Evolutionary conservation across 2,888 invertebrate genomes (phyloP).

Genomic region (Agonopterix heracliana): DNA sequence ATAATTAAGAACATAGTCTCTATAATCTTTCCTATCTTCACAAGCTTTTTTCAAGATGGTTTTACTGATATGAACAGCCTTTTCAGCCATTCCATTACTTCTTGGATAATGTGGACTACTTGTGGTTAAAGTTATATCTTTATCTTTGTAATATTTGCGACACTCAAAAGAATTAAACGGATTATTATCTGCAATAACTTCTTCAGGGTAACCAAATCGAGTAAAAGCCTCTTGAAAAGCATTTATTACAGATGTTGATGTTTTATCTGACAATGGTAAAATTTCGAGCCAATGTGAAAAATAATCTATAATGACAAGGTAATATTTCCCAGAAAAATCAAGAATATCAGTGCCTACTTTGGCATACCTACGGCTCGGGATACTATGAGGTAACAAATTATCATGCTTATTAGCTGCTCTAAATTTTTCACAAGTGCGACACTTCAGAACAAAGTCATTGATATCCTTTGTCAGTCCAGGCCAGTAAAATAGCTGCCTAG

Average conservation of each 20-base stretch:
- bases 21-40: conserved; percentile 11
- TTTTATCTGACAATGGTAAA: neutral
- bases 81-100: conserved; percentile 12
- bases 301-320: conserved; percentile 4
- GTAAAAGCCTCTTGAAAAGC: conserved; percentile 7
- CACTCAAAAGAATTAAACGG: conserved; percentile 12
- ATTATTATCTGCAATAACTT: conserved; percentile 6
- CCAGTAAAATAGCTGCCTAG: conserved; percentile 4
- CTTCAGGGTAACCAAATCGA: conserved; percentile 4
- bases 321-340: conserved; percentile 1
- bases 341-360: conserved; percentile 8
- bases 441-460: conserved; percentile 1
- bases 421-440: conserved; percentile 12
- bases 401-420: conserved; percentile 5
- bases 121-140: conserved; percentile 5
- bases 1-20: conserved; percentile 8
- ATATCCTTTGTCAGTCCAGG: conserved; percentile 1
- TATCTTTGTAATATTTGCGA: conserved; percentile 5
- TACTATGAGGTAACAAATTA: conserved; percentile 7
- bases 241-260: conserved; percentile 3
- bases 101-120: conserved; percentile 11
- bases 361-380: conserved; percentile 6
- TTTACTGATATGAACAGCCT: conserved; percentile 10
- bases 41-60: conserved; percentile 7
- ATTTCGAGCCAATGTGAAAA: conserved; percentile 7